A percentile compares a stretch with the other conserved stretches of the same genome.
Conservation (phyloP, 92 coral and sea anemone genomes). For the Blastomussa wellsi region DNA sequence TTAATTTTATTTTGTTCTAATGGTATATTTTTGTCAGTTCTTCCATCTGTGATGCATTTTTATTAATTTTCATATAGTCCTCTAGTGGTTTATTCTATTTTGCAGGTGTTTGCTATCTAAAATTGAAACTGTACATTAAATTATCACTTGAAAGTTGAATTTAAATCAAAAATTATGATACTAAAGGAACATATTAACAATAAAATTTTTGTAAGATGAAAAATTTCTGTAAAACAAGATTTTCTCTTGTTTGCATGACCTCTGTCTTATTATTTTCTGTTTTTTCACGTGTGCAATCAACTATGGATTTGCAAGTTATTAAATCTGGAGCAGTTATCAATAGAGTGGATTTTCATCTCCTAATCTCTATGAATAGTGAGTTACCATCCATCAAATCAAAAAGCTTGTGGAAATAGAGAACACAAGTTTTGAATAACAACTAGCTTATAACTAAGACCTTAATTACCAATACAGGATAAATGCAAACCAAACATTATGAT, state of each 20-base stretch:
- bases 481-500: slow-evolving; percentile 9
- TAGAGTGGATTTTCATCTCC: not conserved
- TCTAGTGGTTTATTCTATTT: not conserved
- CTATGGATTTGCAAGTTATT: not conserved
- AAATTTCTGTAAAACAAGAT: not conserved
- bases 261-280: not conserved
- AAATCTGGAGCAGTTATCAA: not conserved
- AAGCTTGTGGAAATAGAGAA: not conserved
- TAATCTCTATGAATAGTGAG: not conserved
- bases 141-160: not conserved
- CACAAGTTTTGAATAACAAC: not conserved
- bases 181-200: not conserved
- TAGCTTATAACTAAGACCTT: not conserved
- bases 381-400: slow-evolving; percentile 3
- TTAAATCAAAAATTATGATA: not conserved
- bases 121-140: not conserved
- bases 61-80: not conserved
- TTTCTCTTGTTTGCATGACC: not conserved
- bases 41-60: not conserved
- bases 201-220: not conserved
- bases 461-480: not conserved
- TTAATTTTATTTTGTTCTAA: not conserved
- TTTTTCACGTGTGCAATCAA: not conserved
- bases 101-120: not conserved
- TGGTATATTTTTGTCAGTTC: not conserved